Base-by-base conservation (phyloP, 2,113 vertebrate genomes). In the Syrmaticus mikado region DNA sequence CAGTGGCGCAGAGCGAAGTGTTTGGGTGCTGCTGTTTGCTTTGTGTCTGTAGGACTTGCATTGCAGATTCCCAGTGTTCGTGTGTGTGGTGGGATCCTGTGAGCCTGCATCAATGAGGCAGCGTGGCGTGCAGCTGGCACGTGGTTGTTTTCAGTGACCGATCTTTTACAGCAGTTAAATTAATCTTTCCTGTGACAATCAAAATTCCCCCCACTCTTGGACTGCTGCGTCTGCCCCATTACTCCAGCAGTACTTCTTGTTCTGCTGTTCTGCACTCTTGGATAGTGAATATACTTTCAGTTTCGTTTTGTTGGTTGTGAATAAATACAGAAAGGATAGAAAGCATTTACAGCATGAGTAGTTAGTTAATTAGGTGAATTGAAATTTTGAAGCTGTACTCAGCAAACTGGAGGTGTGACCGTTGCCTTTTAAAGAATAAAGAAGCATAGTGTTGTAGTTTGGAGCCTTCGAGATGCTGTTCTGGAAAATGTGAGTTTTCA, bases 241-340 rank as follows among this genome's bases (percentile, higher is more conserved):
- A 6, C 4, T 89, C 27, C 70, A 89, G 36, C 38, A n/a, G 20
- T 34, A 6, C 53, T 16, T 10, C 41, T 40, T 38, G 43, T 60
- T 38, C 8, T 41, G 9, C 38, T 74, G 25, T 13, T 89, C 82
- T 93, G 58, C 38, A 14, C 92, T 95, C 80, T 71, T 89, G 43
- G 27, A 85, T 57, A 57, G 80, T 88, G 76, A 82, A 57, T 55
- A 0, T 32, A 24, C 82, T 96, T 95, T 95, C 67, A n/a, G 84
- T 96, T 97, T 96, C 72, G 0, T 77, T 96, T 94, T 93, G 57
- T 27, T 79, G 71, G 11, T 71, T 71, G 41, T 90, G 58, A 60
- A 28, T 83, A 66, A 66, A 93, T 88, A 38, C 25, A 58, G 57
- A 79, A 90, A 81, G 88, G 71, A 67, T 60, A 20, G 65, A 86